Base-by-base conservation (phyloP, 2,888 invertebrate genomes). In the Teinopalpus imperialis region DNA sequence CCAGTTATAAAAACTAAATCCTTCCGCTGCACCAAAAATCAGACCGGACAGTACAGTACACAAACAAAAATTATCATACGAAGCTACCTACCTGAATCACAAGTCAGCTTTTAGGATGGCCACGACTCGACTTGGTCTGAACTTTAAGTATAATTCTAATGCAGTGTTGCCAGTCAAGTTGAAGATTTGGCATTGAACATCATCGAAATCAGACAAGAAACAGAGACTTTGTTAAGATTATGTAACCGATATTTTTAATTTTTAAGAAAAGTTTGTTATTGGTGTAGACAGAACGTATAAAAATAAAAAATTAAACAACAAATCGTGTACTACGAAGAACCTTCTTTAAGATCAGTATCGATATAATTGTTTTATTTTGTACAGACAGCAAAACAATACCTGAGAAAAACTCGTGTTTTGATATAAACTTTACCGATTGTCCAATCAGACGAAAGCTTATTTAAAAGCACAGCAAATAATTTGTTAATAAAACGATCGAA, bases 101-200 rank as follows among this genome's bases (percentile, higher is more conserved):
- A 32, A 37, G 39, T 45, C 49, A 46, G 49, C 44, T 27, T 35
- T 41, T 24, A 45, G 30, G 35, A 46, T 35, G 40, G 30, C 29
- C 8, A 42, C 41, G 13, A 45, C 13, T 31, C 16, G 18, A 36
- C 37, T 24, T 20, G n/a, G n/a, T n/a, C n/a, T n/a, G n/a, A 35
- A 29, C 7, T 24, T 24, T 18, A 10, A 1, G 13, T n/a, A 30
- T 30, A 36, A 29, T 10, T 16, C 12, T 18, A 26, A 44, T 10
- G 36, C 35, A 35, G 16, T 8, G 27, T 27, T 20, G 3, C 6
- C 34, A 8, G 14, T 29, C 31, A 24, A 37, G 27, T 32, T 26
- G 12, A 12, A 26, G 8, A 18, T 20, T 20, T 26, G 37, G 18
- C 12, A 18, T 13, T 8, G 37, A 39, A 39, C 44, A 32, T 18